Evolutionary conservation across 2,113 vertebrate species (phyloP), one percentile per base, ranked within the genome.

Genomic region (Apistogramma diplotaenia): DNA sequence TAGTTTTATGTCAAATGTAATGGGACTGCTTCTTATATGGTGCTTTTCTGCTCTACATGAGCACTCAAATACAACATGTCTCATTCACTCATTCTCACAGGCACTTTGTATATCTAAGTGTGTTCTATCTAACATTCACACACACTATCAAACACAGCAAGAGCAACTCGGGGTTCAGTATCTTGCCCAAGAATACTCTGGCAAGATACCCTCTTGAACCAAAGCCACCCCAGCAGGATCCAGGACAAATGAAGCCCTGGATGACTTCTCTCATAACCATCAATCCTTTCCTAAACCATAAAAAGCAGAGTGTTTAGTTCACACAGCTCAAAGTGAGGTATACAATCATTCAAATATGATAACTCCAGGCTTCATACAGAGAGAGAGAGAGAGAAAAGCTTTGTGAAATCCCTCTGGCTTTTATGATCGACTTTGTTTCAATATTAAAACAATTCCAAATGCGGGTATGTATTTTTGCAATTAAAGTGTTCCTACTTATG

Each of bases 281-380:
- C 27, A 49, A 49, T 49, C 40, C 27, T 70, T 70, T 27, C 2
- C 9, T 67, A 67, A 72, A 73, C 53, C 25, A 46, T 3, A 3
- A 16, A 46, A 74, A 76, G 49, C 65, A 58, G 21, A 49, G 60
- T 53, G 75, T 86, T 74, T 54, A 77, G 60, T 55, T 81, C 56
- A 73, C 73, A 33, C 60, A 46, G 74, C 74, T 82, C 55, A 19
- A 51, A 33, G 29, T 40, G 56, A 4, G 2, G 23, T 15, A 15
- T 13, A 71, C 16, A 12, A 43, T 8, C 43, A 70, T 70, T 70
- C 81, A 87, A 85, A 81, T 59, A 75, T 75, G 73, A 85, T 74
- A 37, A 27, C 72, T 57, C 5, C 13, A 35, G n/a, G 73, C 25
- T 35, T n/a, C 21, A 54, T 12, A 27, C 3, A 40, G 46, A 43